Base-by-base conservation (phyloP, 2,113 vertebrate species). In the Tetrao urogallus region DNA sequence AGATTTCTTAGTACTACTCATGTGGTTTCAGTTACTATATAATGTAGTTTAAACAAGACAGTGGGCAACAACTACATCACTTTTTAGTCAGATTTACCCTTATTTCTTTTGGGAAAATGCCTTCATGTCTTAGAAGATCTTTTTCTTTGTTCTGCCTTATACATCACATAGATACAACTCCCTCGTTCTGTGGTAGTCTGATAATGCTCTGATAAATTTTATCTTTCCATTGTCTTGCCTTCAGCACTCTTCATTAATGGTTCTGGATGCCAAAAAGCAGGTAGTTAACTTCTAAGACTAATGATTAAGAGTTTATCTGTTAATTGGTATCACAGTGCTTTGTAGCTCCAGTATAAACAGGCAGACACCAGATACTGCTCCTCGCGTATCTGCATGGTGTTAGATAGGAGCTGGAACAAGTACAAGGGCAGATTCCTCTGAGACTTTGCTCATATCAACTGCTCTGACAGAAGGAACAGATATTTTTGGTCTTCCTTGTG, bases 141-240 rank as follows among this genome's bases (percentile, higher is more conserved):
- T 75, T 34, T 32, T 8, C 13, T 72, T 63, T 71, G 13, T 38
- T 70, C 42, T 72, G 30, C 15, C 27, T 52, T 57, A 77, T 34
- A 22, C 6, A 10, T 21, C 13, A 15, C 0, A 13, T 9, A 34
- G 4, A 4, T 65, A 32, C 3, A 65, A 0, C 25, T 63, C 32
- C 65, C 10, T 10, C 58, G 38, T 34, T 64, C 43, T 32, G 19
- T 16, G 24, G 16, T 47, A 16, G 22, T 52, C n/a, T 34, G 38
- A 7, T 6, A 40, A 5, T 19, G 30, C 32, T 74, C 56, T 34
- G 40, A 8, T 22, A 15, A 45, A 34, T 63, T 76, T 56, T 11
- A 10, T 42, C 3, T 61, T 70, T 38, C 16, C 19, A 10, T 32
- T n/a, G 17, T 11, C 40, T 72, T 73, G 10, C 24, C 4, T 45